Base-by-base conservation (phyloP, 2,113 vertebrate genomes). In the Leptodactylus fuscus region DNA sequence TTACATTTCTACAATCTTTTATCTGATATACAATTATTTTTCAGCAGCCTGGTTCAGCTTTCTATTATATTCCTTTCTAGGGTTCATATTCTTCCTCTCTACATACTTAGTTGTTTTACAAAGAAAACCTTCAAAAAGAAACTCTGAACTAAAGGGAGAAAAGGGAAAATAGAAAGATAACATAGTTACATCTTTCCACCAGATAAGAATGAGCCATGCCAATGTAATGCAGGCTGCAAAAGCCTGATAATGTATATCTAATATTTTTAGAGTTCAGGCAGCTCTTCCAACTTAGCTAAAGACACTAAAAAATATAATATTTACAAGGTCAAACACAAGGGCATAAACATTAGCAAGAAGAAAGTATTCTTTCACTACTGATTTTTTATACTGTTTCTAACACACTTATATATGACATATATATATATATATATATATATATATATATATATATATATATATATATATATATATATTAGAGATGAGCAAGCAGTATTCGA, bases 21-120 rank as follows among this genome's bases (percentile, higher is more conserved):
- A 81, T 86, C 76, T 81, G 84, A 81, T 86, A 73, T 38, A 73
- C 84, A 81, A 86, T 86, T 81, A 71, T 86, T 81, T 86, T 86
- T 73, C 65, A 81, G 77, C 34, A 81, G 67, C 76, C 41, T 53
- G n/a, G 76, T 86, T 86, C 84, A 81, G 55, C 78, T 48, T 85
- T 70, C 83, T 70, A 55, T 85, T 85, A 79, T 85, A 70, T 46
- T 70, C 32, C 84, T 71, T 86, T 81, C 65, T 81, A 49, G 67
- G 51, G 76, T 81, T 86, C 84, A 81, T 81, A 49, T 86, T 81
- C 65, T 81, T 86, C 24, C 51, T 75, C 74, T 85, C 74, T 78
- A 69, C 71, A 78, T 69, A 84, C 73, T 84, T 60, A 85, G 83
- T 79, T 79, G 46, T 70, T 67, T 78, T 80, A 86, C 76, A 86